A percentile compares a stretch with the other conserved stretches of the same genome.
phyloP scores from a whole-genome alignment of 2,113 vertebrate genomes.

The Poicephalus meyeri region DNA sequence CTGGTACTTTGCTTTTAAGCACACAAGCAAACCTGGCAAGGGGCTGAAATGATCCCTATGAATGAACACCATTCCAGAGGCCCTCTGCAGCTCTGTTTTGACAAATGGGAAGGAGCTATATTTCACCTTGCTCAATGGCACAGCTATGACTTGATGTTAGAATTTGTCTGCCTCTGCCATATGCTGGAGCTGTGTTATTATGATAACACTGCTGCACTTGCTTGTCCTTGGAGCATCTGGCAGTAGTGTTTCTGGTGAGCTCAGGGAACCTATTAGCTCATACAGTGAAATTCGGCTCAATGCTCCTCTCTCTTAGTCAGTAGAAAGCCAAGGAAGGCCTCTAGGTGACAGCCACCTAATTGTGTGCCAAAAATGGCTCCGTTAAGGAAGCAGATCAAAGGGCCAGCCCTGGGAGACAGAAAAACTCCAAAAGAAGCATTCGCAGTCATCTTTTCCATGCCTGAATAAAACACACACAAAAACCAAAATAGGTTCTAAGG shows the following conservation, averaged over 20 bases:
- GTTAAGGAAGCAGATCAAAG: neutral
- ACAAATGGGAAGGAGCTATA: neutral
- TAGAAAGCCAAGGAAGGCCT: neutral
- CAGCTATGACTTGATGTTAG: neutral
- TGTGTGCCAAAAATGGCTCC: neutral
- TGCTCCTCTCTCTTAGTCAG: neutral
- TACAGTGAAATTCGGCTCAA: neutral
- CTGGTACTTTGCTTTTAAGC: neutral
- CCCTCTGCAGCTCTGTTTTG: neutral
- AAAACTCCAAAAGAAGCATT: neutral
- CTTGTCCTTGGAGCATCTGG: neutral
- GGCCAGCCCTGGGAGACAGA: neutral
- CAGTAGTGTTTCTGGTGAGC: neutral
- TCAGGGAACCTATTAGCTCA: neutral
- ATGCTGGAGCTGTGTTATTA: neutral
- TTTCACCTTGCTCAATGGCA: neutral
- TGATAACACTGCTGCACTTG: neutral
- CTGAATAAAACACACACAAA: neutral
- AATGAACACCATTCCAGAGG: neutral
- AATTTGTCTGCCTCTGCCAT: neutral
- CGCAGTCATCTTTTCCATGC: neutral
- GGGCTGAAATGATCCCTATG: rapidly evolving
- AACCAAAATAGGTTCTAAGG: rapidly evolving
- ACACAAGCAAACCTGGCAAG: neutral
- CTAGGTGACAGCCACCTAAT: neutral